Conservation (phyloP, 2,888 invertebrate species). For the Listrodromus nycthemerus region DNA sequence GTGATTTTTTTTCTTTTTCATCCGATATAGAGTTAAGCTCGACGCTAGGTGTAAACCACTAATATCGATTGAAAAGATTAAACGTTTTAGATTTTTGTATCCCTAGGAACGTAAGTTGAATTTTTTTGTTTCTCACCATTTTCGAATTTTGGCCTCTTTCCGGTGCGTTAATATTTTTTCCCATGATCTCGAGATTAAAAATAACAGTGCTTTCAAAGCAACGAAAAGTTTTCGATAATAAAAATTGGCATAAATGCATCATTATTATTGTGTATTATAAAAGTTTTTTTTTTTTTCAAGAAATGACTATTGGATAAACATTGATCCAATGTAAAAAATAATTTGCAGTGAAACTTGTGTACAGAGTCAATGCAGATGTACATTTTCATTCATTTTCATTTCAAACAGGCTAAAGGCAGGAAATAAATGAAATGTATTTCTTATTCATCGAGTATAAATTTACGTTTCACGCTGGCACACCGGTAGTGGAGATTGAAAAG, state of each 20-base stretch:
- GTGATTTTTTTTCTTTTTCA: background rate
- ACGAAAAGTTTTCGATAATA: background rate
- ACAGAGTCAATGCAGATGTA: background rate
- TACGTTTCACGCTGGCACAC: background rate
- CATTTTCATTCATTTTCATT: background rate
- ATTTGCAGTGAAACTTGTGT: background rate
- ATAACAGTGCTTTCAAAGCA: background rate
- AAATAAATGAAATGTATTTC: background rate
- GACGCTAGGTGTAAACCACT: background rate
- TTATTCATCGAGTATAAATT: background rate
- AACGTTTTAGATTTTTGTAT: conserved; percentile 38
- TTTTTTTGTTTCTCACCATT: background rate
- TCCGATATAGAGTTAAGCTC: background rate
- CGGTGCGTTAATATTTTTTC: background rate
- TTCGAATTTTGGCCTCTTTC: background rate
- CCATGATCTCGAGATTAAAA: background rate
- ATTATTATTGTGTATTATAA: background rate
- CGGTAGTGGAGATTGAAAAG: conserved; percentile 40
- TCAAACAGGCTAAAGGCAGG: background rate
- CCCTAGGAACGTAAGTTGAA: conserved; percentile 11
- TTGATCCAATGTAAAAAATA: background rate
- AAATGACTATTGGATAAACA: background rate
- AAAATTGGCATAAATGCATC: background rate
- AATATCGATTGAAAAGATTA: conserved; percentile 34
- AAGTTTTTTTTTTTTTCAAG: background rate